phyloP scores from a whole-genome alignment of 2,888 invertebrate species.

The Malthinus seriepunctatus region DNA sequence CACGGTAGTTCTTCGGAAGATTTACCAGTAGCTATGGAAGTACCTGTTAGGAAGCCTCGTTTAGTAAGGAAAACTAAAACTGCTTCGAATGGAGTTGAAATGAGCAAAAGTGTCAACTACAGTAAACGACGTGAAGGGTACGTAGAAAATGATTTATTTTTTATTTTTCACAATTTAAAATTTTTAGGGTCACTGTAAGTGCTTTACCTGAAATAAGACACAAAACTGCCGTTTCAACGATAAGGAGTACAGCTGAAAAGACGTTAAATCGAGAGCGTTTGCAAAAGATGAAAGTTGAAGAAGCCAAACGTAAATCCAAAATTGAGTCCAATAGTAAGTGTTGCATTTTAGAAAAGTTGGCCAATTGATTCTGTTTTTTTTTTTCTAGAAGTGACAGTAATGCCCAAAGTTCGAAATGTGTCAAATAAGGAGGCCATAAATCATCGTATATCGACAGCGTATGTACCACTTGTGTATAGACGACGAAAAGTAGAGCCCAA shows the following conservation, averaged over 20 bases:
- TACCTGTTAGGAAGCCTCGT: conserved; percentile 49
- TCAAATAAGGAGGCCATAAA: conserved; percentile 42
- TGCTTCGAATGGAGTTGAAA: conserved; percentile 42
- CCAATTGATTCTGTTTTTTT: neutral
- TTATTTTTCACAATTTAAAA: neutral
- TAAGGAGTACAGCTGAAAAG: conserved; percentile 53
- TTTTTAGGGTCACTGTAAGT: conserved; percentile 42
- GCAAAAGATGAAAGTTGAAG: conserved; percentile 40
- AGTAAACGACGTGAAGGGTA: conserved; percentile 40
- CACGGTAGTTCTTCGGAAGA: conserved; percentile 60
- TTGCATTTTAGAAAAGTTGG: neutral
- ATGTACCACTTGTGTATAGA: conserved; percentile 52
- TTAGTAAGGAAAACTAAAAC: conserved; percentile 50
- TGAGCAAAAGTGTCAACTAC: conserved; percentile 36
- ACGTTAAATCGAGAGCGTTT: conserved; percentile 44
- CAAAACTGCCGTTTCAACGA: conserved; percentile 55
- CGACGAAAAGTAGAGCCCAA: conserved; percentile 36
- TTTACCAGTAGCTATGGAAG: conserved; percentile 47
- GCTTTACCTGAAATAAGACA: conserved; percentile 54
- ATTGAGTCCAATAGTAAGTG: conserved; percentile 42
- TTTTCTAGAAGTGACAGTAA: conserved; percentile 5
- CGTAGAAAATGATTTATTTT: conserved; percentile 4
- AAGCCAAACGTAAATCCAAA: conserved; percentile 38
- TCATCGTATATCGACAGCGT: conserved; percentile 52
- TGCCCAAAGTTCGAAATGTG: conserved; percentile 28